phyloP scores from a whole-genome alignment of 2,797 vertebrate species.

The Pantherophis alleghaniensis region DNA sequence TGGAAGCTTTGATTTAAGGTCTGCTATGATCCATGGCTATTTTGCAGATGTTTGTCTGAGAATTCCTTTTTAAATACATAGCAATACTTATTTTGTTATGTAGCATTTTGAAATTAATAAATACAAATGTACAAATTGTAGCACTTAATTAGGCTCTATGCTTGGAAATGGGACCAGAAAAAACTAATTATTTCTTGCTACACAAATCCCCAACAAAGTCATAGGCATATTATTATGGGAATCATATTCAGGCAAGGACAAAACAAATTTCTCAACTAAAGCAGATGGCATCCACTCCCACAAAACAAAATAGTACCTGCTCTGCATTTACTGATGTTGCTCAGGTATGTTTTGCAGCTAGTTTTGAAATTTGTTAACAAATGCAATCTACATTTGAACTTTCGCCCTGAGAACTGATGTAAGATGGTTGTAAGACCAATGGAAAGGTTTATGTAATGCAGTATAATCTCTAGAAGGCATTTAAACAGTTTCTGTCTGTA shows the following conservation, averaged over 20 bases:
- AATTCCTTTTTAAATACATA: not conserved
- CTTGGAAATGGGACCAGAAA: not conserved
- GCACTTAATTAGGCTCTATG: not conserved
- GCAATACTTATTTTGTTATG: not conserved
- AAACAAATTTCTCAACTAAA: not conserved
- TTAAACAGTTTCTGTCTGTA: not conserved
- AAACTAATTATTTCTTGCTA: constrained; percentile 2
- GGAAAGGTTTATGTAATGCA: constrained; percentile 4
- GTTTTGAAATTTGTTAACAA: not conserved
- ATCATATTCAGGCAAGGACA: not conserved
- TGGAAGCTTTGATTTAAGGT: not conserved
- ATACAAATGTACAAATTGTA: not conserved
- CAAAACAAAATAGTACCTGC: not conserved
- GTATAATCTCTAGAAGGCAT: not conserved
- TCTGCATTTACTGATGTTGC: not conserved
- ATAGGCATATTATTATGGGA: not conserved
- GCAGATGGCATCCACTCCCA: not conserved
- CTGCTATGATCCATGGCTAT: not conserved
- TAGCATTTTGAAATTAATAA: constrained; percentile 5
- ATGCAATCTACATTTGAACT: not conserved
- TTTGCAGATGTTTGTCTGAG: not conserved
- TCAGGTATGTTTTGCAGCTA: not conserved
- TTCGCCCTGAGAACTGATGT: constrained; percentile 1
- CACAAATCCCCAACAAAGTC: not conserved
- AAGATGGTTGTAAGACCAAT: not conserved